Evolutionary conservation across 2,113 vertebrate genomes (phyloP), one percentile per base, ranked within the genome.

Genomic region (Athene cunicularia): DNA sequence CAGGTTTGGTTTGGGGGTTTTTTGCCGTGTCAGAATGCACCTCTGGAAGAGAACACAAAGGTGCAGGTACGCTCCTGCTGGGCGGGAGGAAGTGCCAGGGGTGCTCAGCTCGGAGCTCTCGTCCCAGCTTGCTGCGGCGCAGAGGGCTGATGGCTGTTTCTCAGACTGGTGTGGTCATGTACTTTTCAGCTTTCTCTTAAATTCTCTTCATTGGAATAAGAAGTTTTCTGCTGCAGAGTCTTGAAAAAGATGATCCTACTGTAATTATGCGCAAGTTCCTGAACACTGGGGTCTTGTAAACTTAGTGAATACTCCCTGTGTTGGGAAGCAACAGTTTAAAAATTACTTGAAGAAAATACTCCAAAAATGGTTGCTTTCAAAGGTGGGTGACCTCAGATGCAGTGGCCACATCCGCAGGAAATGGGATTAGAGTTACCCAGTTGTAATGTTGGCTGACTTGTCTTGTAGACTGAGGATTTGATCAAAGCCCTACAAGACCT

Each of bases 401-500:
- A 45, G 60, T 41, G 76, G 20, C 73, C 39, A 15, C 37, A 19
- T n/a, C 77, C 33, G 10, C 70, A 66, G 66, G 60, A 66, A 55
- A 2, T 20, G 68, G 22, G 45, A 24, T 41, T 41, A 28, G 52
- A 26, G 55, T 70, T 72, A 66, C 68, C 45, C 90, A 76, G 18
- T 26, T 96, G 89, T 90, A 35, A 76, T 28, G 6, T 58, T 52
- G 16, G 27, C 17, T 41, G 2, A 10, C 55, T 94, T 92, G n/a
- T 85, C 56, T 95, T 86, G 45, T 91, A 99, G 99, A 99, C 99
- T 0, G 99, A 99, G 95, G 99, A 99, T 90, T 97, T 99, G 97
- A 99, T 99, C 94, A 99, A 99, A 97, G 99, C 99, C 24, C 98
- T 99, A 32, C 99, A 99, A 93, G 99, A 99, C 93, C 94, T 99